These are phyloP conservation scores for Melanotaenia duboulayi DNA, from an alignment of 2,113 vertebrate genomes.

Conservation along the genomic window DNA sequence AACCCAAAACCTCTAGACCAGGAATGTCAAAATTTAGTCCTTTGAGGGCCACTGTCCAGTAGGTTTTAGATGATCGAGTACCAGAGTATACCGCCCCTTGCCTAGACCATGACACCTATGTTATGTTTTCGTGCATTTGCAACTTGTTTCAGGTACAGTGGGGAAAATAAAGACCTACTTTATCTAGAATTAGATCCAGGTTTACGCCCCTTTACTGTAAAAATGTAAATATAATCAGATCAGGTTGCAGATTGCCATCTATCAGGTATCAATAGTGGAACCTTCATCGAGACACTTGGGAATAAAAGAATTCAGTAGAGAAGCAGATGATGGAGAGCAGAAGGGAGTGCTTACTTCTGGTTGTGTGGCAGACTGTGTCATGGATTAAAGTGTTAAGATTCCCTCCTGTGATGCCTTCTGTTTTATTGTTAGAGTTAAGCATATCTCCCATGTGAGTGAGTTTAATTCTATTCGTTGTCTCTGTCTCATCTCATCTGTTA, in stretches of 20 bases:
- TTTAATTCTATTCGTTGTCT: constrained; percentile 41
- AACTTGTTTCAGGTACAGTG: background rate
- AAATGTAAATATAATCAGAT: background rate
- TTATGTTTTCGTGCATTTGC: background rate
- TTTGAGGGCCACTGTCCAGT: no score
- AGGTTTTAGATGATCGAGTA: no score
- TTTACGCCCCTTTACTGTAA: no score
- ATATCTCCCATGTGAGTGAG: constrained; percentile 35
- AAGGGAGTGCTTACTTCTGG: background rate
- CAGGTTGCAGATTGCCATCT: background rate
- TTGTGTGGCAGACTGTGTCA: constrained; percentile 38
- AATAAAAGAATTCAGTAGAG: background rate
- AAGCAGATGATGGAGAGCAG: background rate
- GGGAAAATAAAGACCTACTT: background rate
- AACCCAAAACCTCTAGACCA: no score
- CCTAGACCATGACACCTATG: no score
- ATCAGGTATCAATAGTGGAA: background rate
- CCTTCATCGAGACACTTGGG: background rate
- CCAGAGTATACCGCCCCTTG: no score
- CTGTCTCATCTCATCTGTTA: constrained; percentile 23
- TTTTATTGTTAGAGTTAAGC: constrained; percentile 43
- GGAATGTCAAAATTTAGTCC: no score
- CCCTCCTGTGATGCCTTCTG: constrained; percentile 51
- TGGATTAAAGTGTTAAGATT: constrained; percentile 64
- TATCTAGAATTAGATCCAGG: no score